Conservation (phyloP, 2,888 invertebrate genomes). For the Acleris holmiana region DNA sequence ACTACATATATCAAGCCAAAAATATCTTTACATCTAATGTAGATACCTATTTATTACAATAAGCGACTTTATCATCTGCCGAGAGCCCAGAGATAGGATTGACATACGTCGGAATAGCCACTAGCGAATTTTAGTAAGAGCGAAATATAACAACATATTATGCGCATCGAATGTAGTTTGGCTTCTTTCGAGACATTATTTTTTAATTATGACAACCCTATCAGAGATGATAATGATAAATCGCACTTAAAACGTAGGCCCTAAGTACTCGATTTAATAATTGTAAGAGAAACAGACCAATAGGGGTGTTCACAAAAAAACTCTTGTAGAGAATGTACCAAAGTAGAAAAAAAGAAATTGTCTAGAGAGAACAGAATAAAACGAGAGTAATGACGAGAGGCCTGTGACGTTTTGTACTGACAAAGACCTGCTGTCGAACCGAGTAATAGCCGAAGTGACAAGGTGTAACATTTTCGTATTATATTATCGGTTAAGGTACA, state of each 20-base stretch:
- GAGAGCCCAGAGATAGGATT: conserved; percentile 5
- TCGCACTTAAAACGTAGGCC: conserved; percentile 65
- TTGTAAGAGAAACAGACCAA: conserved; percentile 14
- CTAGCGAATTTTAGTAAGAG: no score
- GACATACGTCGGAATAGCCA: no score
- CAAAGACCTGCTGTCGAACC: conserved; percentile 56
- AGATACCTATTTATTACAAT: conserved; percentile 54
- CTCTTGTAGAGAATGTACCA: conserved; percentile 24
- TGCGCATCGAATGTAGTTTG: no score
- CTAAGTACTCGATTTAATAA: conserved; percentile 63
- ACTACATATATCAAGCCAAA: conserved; percentile 69
- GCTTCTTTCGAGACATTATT: no score
- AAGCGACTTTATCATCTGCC: conserved; percentile 61
- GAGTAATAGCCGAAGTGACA: conserved; percentile 40
- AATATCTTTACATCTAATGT: conserved; percentile 70
- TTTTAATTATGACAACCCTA: no score
- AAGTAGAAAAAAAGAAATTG: conserved; percentile 15
- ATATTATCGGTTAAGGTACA: conserved; percentile 21
- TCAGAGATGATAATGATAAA: conserved; percentile 46
- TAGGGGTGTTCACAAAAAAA: conserved; percentile 16
- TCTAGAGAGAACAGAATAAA: not conserved
- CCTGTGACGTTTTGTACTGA: conserved; percentile 45
- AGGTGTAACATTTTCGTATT: conserved; percentile 46
- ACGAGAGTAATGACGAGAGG: conserved; percentile 10
- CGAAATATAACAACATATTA: no score